Evolutionary conservation across 2,113 vertebrate species (phyloP).

Genomic region (Dendrocopos noguchii): DNA sequence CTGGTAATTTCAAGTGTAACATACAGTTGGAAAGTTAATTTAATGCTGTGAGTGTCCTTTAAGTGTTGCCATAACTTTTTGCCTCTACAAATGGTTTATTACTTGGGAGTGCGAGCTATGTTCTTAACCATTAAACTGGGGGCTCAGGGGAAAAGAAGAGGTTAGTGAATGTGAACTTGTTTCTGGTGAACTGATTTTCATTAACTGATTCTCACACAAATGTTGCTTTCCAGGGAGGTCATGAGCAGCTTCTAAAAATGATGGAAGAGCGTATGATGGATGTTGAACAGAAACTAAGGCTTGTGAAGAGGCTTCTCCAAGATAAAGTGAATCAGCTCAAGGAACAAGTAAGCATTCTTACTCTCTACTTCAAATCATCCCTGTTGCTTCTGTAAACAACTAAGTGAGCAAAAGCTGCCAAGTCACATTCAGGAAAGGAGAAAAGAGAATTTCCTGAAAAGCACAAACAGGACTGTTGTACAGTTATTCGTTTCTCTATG

Average conservation of each 20-base stretch:
- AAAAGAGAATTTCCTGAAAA: neutral
- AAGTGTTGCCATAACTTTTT: neutral
- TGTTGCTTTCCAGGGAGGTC: constrained; percentile 78
- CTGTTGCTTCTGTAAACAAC: too few relatives aligned
- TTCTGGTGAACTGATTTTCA: neutral
- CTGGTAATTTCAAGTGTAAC: neutral
- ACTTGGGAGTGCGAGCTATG: neutral
- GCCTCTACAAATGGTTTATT: neutral
- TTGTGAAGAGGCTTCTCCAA: constrained; percentile 91
- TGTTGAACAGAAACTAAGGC: constrained; percentile 88
- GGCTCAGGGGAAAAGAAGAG: neutral
- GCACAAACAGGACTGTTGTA: neutral
- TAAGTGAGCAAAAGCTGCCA: too few relatives aligned
- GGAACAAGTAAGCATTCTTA: constrained; percentile 83
- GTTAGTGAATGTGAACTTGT: neutral
- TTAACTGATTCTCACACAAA: constrained; percentile 6
- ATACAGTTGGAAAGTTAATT: neutral
- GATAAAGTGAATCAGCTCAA: constrained; percentile 94
- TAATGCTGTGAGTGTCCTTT: neutral
- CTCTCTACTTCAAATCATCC: too few relatives aligned
- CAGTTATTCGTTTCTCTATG: fast-evolving
- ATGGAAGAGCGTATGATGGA: constrained; percentile 94
- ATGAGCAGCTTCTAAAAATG: constrained; percentile 80
- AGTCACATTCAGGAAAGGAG: neutral
- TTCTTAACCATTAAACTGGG: neutral